phyloP scores from a whole-genome alignment of 2,888 invertebrate species.

The Erynnis tages region DNA sequence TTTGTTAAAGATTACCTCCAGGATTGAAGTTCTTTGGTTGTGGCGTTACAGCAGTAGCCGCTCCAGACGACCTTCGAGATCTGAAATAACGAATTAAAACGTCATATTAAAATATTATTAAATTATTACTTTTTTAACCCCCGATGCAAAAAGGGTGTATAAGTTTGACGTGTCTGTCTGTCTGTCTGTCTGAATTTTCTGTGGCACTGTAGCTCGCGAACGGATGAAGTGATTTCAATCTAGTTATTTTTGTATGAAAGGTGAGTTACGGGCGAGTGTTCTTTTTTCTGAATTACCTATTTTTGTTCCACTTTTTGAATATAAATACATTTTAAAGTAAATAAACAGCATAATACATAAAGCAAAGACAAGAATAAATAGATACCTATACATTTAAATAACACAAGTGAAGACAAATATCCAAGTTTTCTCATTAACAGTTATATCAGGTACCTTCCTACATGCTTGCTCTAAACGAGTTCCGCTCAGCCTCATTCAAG shows the following conservation, averaged over 20 bases:
- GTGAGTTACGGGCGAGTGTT: too few relatives aligned
- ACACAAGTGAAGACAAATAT: background rate
- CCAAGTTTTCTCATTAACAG: conserved; percentile 3
- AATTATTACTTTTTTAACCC: background rate
- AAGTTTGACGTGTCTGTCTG: too few relatives aligned
- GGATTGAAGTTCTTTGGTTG: conserved; percentile 87
- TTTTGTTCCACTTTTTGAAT: too few relatives aligned
- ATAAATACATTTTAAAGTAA: too few relatives aligned
- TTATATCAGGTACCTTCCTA: background rate
- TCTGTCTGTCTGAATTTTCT: too few relatives aligned
- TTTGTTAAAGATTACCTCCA: conserved; percentile 82
- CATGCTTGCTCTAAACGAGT: background rate
- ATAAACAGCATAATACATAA: too few relatives aligned
- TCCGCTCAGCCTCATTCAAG: background rate
- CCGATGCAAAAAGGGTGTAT: too few relatives aligned
- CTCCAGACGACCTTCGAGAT: conserved; percentile 89
- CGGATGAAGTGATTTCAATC: too few relatives aligned
- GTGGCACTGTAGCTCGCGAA: too few relatives aligned
- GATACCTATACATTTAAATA: background rate
- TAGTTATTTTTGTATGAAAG: too few relatives aligned
- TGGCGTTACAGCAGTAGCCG: conserved; percentile 86
- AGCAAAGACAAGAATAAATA: background rate
- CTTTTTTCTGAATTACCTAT: too few relatives aligned
- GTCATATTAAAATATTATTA: background rate
- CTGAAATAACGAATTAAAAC: conserved; percentile 67